Percentiles rank a stretch among this genome's conserved stretches.
Evolutionary conservation across 64 coral and sea anemone species (phyloP).

Genomic region (Dendronephthya gigantea): DNA sequence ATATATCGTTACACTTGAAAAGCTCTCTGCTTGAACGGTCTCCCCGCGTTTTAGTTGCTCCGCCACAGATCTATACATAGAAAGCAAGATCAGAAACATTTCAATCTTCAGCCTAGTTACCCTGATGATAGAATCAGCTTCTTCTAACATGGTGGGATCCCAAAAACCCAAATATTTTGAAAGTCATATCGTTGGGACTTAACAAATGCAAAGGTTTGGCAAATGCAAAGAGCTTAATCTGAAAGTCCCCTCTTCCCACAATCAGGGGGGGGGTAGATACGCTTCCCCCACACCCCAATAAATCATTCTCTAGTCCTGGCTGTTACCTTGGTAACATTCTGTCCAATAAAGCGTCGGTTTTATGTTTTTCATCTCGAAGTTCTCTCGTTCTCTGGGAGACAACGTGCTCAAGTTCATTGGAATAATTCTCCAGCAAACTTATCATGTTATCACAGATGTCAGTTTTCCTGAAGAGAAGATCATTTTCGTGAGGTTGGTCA

Average conservation of each 20-base stretch:
- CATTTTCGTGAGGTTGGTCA: too few relatives aligned
- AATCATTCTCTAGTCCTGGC: too few relatives aligned
- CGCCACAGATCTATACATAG: conserved; percentile 41
- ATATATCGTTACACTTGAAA: conserved; percentile 52
- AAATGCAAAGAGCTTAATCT: too few relatives aligned
- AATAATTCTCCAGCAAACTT: conserved; percentile 60
- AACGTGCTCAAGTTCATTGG: conserved; percentile 56
- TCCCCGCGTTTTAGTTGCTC: conserved; percentile 60
- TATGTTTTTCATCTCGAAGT: conserved; percentile 60
- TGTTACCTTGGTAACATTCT: conserved; percentile 63
- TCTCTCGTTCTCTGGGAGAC: conserved; percentile 58
- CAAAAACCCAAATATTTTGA: too few relatives aligned
- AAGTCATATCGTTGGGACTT: too few relatives aligned
- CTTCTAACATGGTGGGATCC: too few relatives aligned
- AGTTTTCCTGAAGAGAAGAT: conserved; percentile 36
- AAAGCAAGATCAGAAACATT: background rate
- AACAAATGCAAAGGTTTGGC: too few relatives aligned
- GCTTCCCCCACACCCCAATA: too few relatives aligned
- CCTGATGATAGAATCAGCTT: too few relatives aligned
- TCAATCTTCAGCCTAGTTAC: too few relatives aligned
- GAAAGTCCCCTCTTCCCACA: too few relatives aligned
- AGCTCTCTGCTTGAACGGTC: conserved; percentile 50
- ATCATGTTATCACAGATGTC: conserved; percentile 78
- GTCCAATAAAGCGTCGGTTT: conserved; percentile 65
- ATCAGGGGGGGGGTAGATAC: too few relatives aligned